Evolutionary conservation across 2,113 vertebrate genomes (phyloP), one percentile per base, ranked within the genome.

Genomic region (Rostratula benghalensis): DNA sequence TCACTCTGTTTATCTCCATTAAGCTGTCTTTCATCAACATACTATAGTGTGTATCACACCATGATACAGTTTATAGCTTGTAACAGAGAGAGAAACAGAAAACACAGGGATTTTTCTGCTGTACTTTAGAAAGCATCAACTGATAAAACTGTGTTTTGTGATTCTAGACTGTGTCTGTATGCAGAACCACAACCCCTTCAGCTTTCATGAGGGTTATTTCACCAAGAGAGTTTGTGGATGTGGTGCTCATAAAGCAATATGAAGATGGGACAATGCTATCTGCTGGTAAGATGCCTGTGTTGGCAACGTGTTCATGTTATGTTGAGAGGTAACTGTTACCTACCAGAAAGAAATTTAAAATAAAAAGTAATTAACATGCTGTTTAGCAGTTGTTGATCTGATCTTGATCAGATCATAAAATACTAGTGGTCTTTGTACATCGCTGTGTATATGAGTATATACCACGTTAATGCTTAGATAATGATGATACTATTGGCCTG

Each of bases 201-300:
- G 99, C 98, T 20, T 99, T 98, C n/a, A 99, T 99, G 99, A 99
- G 98, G 35, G 97, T 99, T 70, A 99, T 99, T 82, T 98, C 99
- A 24, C 99, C 99, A 45, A 98, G 99, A 93, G 99, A 99, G 84
- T 99, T 99, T 91, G 98, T 99, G 76, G 99, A 99, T 91, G 98
- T 99, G 59, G 98, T 99, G 95, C 95, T 98, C 73, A 87, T 99
- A 35, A 98, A 98, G 95, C 97, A 97, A 8, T 98, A 98, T 1
- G 99, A 99, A 89, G 99, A 99, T 15, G 99, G 99, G 53, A 98
- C 98, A 0, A 97, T 99, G 93, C 97, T 98, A 8, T 99, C 99
- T 59, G 99, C 98, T n/a, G 99, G 99, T 99, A 96, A 96, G 98
- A 33, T 31, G 10, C 30, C 70, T 70, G 33, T 43, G 30, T 67